A percentile compares a stretch with the other conserved stretches of the same genome.
These are phyloP conservation scores for Strigamia transsilvanica DNA, from an alignment of 2,888 invertebrate genomes.

Conservation along the genomic window DNA sequence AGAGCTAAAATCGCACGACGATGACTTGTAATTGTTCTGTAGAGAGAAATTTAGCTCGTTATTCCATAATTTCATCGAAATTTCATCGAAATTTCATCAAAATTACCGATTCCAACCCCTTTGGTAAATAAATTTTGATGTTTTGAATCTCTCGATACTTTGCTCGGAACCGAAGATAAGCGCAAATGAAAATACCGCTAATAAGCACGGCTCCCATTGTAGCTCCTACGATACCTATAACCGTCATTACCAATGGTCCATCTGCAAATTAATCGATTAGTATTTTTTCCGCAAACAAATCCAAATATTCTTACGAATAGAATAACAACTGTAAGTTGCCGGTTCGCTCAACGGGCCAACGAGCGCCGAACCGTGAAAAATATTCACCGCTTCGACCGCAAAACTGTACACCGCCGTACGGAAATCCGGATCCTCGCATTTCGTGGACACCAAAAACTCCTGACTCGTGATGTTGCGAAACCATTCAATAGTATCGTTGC, in stretches of 20 bases:
- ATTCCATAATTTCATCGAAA: too few relatives aligned
- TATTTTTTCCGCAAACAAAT: background rate
- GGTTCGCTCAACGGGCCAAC: slow-evolving; percentile 30
- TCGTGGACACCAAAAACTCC: background rate
- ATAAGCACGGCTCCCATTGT: background rate
- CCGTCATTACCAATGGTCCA: background rate
- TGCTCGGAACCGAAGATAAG: background rate
- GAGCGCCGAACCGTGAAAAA: background rate
- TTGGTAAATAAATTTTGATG: slow-evolving; percentile 52
- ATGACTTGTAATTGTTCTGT: slow-evolving; percentile 1
- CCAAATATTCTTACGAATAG: background rate
- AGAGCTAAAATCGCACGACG: background rate
- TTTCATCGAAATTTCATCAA: background rate
- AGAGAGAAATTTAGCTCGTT: background rate
- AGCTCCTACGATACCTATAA: background rate
- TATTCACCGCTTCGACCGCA: slow-evolving; percentile 26
- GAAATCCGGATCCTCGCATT: slow-evolving; percentile 34
- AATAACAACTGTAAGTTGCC: background rate
- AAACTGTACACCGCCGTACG: background rate
- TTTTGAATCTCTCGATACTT: slow-evolving; percentile 44
- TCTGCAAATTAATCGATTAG: background rate
- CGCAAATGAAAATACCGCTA: background rate
- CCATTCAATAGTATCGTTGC: background rate
- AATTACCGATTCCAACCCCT: slow-evolving; percentile 50
- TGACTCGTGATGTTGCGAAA: slow-evolving; percentile 4